Evolutionary conservation across 1,140 invertebrate species (phyloP), one percentile per base, ranked within the genome.

Genomic region (Lasioglossum baleicum): DNA sequence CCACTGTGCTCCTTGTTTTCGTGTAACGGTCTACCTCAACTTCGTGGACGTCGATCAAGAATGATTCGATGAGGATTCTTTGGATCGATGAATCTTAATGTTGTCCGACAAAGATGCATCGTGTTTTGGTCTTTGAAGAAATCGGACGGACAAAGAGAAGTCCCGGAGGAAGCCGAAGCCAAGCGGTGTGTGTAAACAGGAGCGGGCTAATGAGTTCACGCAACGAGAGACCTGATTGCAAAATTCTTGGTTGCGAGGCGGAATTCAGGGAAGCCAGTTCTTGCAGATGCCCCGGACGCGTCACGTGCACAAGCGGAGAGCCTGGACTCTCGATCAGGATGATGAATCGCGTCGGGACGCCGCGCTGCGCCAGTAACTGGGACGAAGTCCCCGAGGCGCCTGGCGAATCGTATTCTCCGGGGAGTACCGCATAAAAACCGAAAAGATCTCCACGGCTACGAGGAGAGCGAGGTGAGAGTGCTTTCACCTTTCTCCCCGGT

Each of bases 401-500:
- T 26, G 17, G 60, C 44, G 42, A 73, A 80, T 66, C 77, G 77
- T 65, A 74, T 67, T 74, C 75, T 65, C 65, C 63, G 15, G 5
- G 72, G 68, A 82, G 26, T 56, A 42, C 68, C 69, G 66, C 63
- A 35, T 83, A 86, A 86, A 83, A 86, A 85, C 70, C 68, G 66
- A 76, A 80, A 77, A 73, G 83, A 86, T 86, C 20, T 56, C 75
- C 73, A 35, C 17, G 73, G 66, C 82, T 75, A 80, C 68, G 66
- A 82, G 60, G 20, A 71, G 78, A 90, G 20, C 73, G 78, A 90
- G 89, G 91, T 89, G 91, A 92, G 90, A 93, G 90, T 93, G 90
- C 92, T 93, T 93, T 93, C 92, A 93, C 92, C 92, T 93, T 93
- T 93, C 92, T 93, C 91, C 88, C 82, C 82, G 81, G 85, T 81